phyloP scores from a whole-genome alignment of 2,888 invertebrate genomes.

The Anaspis maculata region DNA sequence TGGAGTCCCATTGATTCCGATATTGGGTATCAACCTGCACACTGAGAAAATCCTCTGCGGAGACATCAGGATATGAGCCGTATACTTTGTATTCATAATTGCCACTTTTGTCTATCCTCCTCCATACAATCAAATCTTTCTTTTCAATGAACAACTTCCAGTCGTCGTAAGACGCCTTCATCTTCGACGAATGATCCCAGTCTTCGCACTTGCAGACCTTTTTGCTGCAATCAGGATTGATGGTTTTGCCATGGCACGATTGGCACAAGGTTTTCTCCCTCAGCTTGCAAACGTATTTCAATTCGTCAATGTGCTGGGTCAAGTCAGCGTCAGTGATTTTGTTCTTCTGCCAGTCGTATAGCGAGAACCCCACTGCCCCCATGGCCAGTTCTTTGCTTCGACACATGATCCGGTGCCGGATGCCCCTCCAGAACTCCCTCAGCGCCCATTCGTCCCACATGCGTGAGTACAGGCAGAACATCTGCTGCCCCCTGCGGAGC shows the following conservation, averaged over 20 bases:
- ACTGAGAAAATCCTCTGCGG: slow-evolving; percentile 70
- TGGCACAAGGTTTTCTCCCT: slow-evolving; percentile 46
- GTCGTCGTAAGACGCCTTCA: slow-evolving; percentile 40
- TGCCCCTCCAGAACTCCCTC: slow-evolving; percentile 44
- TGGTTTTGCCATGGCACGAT: slow-evolving; percentile 2
- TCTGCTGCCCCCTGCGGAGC: slow-evolving; percentile 53
- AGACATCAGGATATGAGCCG: slow-evolving; percentile 70
- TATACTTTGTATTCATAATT: slow-evolving; percentile 81
- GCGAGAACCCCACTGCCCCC: slow-evolving; percentile 47
- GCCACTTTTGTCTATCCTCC: slow-evolving; percentile 58
- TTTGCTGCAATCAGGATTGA: slow-evolving; percentile 8
- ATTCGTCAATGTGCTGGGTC: slow-evolving; percentile 48
- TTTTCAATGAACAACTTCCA: slow-evolving; percentile 77
- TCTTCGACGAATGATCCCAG: slow-evolving; percentile 17
- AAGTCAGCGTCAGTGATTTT: slow-evolving; percentile 51
- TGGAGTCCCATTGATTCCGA: slow-evolving; percentile 71
- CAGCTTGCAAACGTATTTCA: slow-evolving; percentile 49
- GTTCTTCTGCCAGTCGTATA: slow-evolving; percentile 56
- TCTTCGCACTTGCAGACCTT: slow-evolving; percentile 9
- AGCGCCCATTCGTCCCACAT: slow-evolving; percentile 56
- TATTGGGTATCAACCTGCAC: slow-evolving; percentile 76
- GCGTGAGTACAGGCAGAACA: slow-evolving; percentile 53
- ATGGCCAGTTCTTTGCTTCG: slow-evolving; percentile 49
- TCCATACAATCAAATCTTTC: slow-evolving; percentile 74
- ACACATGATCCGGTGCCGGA: slow-evolving; percentile 40